Conservation (phyloP, 2,888 invertebrate genomes). For the Chesias legatella region DNA sequence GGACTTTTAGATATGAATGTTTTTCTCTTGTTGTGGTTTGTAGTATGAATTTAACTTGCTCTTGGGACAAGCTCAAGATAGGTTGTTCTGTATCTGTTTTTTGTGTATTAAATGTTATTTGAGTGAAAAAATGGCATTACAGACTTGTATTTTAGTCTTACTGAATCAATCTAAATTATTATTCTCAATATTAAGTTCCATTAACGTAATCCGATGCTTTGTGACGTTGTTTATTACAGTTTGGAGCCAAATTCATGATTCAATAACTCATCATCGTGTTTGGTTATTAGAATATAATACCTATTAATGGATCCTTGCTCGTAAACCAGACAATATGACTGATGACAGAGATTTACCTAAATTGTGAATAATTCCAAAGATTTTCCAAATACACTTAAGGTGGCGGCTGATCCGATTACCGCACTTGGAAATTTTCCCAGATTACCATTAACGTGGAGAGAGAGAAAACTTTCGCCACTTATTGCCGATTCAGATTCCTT, state of each 20-base stretch:
- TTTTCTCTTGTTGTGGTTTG: slow-evolving; percentile 22
- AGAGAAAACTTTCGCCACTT: slow-evolving; percentile 57
- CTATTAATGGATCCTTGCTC: slow-evolving; percentile 25
- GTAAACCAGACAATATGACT: slow-evolving; percentile 41
- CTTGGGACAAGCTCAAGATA: slow-evolving; percentile 15
- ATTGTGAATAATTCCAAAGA: slow-evolving; percentile 46
- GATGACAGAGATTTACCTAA: slow-evolving; percentile 45
- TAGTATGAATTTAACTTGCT: slow-evolving; percentile 16
- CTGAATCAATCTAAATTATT: too few species aligned
- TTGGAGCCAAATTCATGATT: slow-evolving; percentile 5
- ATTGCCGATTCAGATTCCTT: slow-evolving; percentile 60
- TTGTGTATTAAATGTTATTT: too few species aligned
- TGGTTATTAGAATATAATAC: slow-evolving; percentile 9
- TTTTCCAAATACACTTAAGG: slow-evolving; percentile 49
- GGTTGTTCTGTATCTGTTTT: too few species aligned
- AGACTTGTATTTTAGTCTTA: too few species aligned
- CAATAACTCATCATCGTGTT: slow-evolving; percentile 19
- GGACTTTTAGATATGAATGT: slow-evolving; percentile 28
- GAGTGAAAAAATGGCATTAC: too few species aligned
- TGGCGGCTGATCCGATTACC: slow-evolving; percentile 57
- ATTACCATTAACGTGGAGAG: slow-evolving; percentile 62
- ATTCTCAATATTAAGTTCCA: too few species aligned
- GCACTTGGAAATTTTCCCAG: slow-evolving; percentile 52
- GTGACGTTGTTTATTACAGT: not conserved
- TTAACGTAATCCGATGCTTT: slow-evolving; percentile 1